Conservation (phyloP, 1,140 invertebrate species). For the Saccostrea glomerata region DNA sequence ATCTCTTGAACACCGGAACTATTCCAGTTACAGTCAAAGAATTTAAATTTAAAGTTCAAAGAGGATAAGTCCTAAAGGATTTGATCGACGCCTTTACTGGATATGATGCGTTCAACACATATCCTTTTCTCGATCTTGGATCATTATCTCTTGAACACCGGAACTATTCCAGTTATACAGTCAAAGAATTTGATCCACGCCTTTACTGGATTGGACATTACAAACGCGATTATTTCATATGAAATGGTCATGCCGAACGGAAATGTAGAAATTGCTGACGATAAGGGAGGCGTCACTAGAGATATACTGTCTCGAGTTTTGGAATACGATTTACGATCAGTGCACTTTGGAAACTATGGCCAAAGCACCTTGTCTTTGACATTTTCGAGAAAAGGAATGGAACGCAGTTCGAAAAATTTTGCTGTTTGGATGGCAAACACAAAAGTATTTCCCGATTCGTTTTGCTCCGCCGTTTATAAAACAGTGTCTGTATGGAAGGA, state of each 20-base stretch:
- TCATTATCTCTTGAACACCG: too few relatives aligned
- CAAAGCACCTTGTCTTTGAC: constrained; percentile 57
- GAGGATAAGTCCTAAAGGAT: too few relatives aligned
- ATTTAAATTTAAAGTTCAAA: too few relatives aligned
- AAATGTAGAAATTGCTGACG: constrained; percentile 55
- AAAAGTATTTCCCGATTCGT: constrained; percentile 37
- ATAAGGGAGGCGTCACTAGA: constrained; percentile 50
- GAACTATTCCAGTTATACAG: too few relatives aligned
- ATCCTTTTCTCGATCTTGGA: too few relatives aligned
- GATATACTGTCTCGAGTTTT: constrained; percentile 57
- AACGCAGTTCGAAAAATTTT: constrained; percentile 38
- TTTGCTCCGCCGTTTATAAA: constrained; percentile 30
- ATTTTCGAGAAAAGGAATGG: constrained; percentile 49
- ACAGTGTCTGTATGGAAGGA: neutral
- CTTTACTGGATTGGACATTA: too few relatives aligned
- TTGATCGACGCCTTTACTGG: too few relatives aligned
- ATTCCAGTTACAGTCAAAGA: too few relatives aligned
- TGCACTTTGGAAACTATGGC: constrained; percentile 48
- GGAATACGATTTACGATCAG: constrained; percentile 52
- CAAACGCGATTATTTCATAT: too few relatives aligned
- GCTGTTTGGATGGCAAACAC: constrained; percentile 19
- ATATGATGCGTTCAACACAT: too few relatives aligned
- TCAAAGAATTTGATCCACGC: too few relatives aligned
- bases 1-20: too few relatives aligned
- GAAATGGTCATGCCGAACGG: constrained; percentile 44